Conservation (phyloP, 2,797 vertebrate genomes). For the Trematomus bernacchii region DNA sequence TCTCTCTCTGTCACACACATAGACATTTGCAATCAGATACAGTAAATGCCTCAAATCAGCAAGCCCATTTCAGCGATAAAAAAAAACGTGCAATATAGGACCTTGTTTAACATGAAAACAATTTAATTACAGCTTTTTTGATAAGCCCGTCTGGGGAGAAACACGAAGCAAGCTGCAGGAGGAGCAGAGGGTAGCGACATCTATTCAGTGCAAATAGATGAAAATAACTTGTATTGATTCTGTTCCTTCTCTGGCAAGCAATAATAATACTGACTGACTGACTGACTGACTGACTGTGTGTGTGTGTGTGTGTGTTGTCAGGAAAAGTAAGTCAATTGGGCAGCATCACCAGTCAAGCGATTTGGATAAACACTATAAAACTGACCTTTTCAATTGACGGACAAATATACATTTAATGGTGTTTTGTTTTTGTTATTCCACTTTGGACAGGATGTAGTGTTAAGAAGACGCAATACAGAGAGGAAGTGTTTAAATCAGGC, state of each 20-base stretch:
- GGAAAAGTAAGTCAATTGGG: background rate
- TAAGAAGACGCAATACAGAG: background rate
- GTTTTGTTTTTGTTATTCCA: slow-evolving; percentile 5
- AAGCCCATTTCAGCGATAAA: slow-evolving; percentile 24
- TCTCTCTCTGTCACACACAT: background rate
- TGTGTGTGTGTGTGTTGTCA: background rate
- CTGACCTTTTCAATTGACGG: slow-evolving; percentile 10
- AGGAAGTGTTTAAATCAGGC: slow-evolving; percentile 4
- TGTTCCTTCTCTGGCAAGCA: slow-evolving; percentile 42
- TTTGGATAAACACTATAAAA: slow-evolving; percentile 16
- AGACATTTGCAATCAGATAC: slow-evolving; percentile 43
- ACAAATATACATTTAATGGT: slow-evolving; percentile 7
- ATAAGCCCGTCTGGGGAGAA: slow-evolving; percentile 57
- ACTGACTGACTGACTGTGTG: too few species aligned
- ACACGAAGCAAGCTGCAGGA: slow-evolving; percentile 32
- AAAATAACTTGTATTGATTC: slow-evolving; percentile 62
- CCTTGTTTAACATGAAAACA: slow-evolving; percentile 67
- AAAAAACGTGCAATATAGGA: slow-evolving; percentile 28
- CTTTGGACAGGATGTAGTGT: slow-evolving; percentile 7
- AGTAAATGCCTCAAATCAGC: slow-evolving; percentile 33
- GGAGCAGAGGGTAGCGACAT: slow-evolving; percentile 52
- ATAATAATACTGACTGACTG: too few species aligned
- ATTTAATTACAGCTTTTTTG: slow-evolving; percentile 67
- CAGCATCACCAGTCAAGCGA: slow-evolving; percentile 28
- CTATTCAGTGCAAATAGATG: slow-evolving; percentile 61